Evolutionary conservation across 2,113 vertebrate genomes (phyloP), one percentile per base, ranked within the genome.

Genomic region (Turnix velox): DNA sequence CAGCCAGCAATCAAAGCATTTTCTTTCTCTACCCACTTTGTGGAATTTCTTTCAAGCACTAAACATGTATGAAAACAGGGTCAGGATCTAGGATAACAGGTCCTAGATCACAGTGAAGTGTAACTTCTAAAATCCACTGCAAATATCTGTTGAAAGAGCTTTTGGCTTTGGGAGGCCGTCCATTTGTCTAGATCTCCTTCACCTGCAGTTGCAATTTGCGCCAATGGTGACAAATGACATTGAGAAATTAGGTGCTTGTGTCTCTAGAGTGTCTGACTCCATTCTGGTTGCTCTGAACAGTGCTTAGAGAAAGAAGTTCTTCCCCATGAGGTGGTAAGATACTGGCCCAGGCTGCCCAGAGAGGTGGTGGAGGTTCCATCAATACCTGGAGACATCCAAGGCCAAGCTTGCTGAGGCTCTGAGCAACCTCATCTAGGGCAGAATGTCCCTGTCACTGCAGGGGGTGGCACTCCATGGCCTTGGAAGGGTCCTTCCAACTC

Each of bases 161-260:
- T 33, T 7, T 7, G 28, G 24, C 45, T 69, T 61, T 28, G 49
- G 9, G 40, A 7, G 22, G 27, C 1, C 0, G 42, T 14, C 42
- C 37, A 3, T 3, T 4, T 7, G 19, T 11, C 28, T 20, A 18
- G 5, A 22, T 7, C 18, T 3, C 35, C 25, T 57, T 40, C 5
- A 0, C 14, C 66, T 58, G 2, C 28, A 14, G 10, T 4, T 0
- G 0, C 28, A 35, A 19, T 33, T 51, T 31, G 33, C 23, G 23
- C 6, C 5, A 4, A 0, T 2, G 37, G 9, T 65, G 28, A 46
- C 45, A 37, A 14, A 18, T 31, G 1, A 7, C 7, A 20, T 15
- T 1, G 0, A 62, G 39, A 27, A 31, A 8, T 4, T 9, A 9
- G 31, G 8, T 16, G 25, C 28, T n/a, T 49, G 40, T 22, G 2